A percentile compares a stretch with the other conserved stretches of the same genome.
Conservation (phyloP, 2,888 invertebrate species). For the Aphidoletes aphidimyza region DNA sequence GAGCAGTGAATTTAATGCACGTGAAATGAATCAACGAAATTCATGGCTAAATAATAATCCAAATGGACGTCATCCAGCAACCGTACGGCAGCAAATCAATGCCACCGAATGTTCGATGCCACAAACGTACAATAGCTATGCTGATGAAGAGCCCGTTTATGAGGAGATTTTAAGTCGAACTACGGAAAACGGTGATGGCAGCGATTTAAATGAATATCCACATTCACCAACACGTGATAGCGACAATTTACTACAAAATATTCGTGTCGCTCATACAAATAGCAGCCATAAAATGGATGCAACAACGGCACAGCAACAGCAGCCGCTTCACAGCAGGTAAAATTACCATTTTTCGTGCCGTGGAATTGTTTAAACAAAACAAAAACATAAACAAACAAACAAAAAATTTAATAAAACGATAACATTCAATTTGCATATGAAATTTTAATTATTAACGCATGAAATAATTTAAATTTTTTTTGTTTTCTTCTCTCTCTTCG, state of each 20-base stretch:
- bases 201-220: slow-evolving; percentile 38
- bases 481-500: background rate
- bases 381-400: background rate
- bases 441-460: background rate
- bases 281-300: slow-evolving; percentile 39
- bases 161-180: slow-evolving; percentile 63
- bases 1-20: background rate
- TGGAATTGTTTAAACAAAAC: too few relatives aligned
- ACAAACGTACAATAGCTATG: slow-evolving; percentile 52
- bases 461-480: background rate
- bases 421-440: background rate
- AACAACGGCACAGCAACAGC: slow-evolving; percentile 33
- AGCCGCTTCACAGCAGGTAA: slow-evolving; percentile 47
- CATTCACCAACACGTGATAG: slow-evolving; percentile 51
- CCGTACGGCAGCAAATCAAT: slow-evolving; percentile 13
- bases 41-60: background rate
- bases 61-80: background rate
- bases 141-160: slow-evolving; percentile 63
- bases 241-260: slow-evolving; percentile 26
- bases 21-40: background rate
- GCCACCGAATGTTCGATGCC: background rate
- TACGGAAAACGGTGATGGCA: slow-evolving; percentile 36
- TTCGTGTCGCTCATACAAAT: background rate
- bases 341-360: too few relatives aligned
- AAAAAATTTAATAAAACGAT: background rate